phyloP scores from a whole-genome alignment of 2,888 invertebrate genomes.

The Uloborus plumipes region DNA sequence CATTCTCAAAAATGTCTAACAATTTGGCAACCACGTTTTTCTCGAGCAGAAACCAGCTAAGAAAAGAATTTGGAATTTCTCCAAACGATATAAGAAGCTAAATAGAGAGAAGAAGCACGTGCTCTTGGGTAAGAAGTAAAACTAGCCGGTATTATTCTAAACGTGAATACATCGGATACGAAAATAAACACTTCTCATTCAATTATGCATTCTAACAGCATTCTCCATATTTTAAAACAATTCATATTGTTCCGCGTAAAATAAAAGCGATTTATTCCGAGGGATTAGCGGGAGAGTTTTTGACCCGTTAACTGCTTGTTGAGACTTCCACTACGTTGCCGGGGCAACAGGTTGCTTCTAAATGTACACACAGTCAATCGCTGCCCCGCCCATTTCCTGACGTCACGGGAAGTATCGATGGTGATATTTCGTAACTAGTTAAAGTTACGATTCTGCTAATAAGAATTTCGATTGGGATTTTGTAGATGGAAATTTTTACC shows the following conservation, averaged over 20 bases:
- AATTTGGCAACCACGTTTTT: background rate
- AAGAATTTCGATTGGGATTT: too few relatives aligned
- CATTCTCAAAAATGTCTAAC: background rate
- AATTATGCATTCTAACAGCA: too few relatives aligned
- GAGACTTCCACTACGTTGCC: slow-evolving; percentile 17
- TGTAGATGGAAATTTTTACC: too few relatives aligned
- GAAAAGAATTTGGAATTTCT: slow-evolving; percentile 7
- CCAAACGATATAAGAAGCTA: slow-evolving; percentile 5
- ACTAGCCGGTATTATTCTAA: background rate
- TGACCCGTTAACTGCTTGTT: too few relatives aligned
- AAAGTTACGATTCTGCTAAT: too few relatives aligned
- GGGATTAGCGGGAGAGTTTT: too few relatives aligned
- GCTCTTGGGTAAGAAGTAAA: background rate
- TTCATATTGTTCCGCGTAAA: too few relatives aligned
- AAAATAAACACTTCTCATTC: too few relatives aligned
- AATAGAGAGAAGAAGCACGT: slow-evolving; percentile 12
- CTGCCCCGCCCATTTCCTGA: slow-evolving; percentile 16
- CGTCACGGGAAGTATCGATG: slow-evolving; percentile 35
- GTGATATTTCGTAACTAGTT: slow-evolving; percentile 4
- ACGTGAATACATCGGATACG: background rate
- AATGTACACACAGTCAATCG: slow-evolving; percentile 32
- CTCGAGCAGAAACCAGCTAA: background rate
- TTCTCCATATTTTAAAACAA: too few relatives aligned
- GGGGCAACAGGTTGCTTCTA: slow-evolving; percentile 43
- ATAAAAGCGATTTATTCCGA: too few relatives aligned